Evolutionary conservation across 2,113 vertebrate species (phyloP).

Genomic region (Xyrauchen texanus): DNA sequence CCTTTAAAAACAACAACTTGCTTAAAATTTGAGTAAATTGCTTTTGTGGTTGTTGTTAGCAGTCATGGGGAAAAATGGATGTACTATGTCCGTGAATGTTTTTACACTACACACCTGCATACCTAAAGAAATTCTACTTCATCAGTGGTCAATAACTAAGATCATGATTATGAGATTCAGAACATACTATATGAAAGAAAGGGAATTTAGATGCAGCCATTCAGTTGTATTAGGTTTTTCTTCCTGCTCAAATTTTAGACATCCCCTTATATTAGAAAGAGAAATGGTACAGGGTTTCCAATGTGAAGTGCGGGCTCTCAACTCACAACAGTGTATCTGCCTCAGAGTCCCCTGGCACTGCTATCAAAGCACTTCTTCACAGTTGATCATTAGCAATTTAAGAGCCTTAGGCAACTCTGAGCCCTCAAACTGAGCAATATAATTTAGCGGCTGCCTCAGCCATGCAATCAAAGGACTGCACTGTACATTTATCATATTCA

Average conservation of each 20-base stretch:
- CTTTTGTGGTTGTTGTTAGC: no score
- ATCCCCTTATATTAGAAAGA: constrained; percentile 36
- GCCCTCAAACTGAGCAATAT: constrained; percentile 66
- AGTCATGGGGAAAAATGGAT: no score
- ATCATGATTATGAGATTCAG: no score
- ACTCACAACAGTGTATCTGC: constrained; percentile 54
- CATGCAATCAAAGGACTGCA: no score
- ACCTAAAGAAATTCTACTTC: no score
- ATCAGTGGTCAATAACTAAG: no score
- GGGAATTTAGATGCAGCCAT: background rate
- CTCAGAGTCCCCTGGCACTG: constrained; percentile 50
- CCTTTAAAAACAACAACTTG: no score
- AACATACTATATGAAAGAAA: no score
- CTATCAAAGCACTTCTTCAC: constrained; percentile 64
- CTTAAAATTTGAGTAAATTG: no score
- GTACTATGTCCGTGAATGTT: no score
- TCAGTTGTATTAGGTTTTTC: constrained; percentile 36
- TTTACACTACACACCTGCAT: no score
- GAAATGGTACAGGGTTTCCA: constrained; percentile 45
- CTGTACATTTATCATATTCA: no score
- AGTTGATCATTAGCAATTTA: constrained; percentile 74
- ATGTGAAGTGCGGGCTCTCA: constrained; percentile 28
- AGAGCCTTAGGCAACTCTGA: constrained; percentile 64
- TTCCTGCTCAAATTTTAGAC: constrained; percentile 19
- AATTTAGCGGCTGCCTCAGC: constrained; percentile 57